These are phyloP conservation scores for Labeo calbasu DNA, from an alignment of 2,797 vertebrate species.

Conservation along the genomic window DNA sequence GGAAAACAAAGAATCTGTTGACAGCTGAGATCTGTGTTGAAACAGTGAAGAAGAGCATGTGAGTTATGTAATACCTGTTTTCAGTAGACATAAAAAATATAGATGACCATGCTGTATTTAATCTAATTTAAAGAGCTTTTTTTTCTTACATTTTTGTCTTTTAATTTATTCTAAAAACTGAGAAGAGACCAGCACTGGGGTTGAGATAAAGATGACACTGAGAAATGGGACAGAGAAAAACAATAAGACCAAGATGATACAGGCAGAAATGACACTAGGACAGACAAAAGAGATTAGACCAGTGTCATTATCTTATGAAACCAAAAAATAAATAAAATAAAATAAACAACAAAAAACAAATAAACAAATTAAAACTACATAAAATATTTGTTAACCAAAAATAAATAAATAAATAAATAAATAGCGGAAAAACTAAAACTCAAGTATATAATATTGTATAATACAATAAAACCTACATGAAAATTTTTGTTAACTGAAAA, in stretches of 20 bases:
- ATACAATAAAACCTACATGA: background rate
- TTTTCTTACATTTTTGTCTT: background rate
- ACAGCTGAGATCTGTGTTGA: background rate
- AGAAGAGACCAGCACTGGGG: background rate
- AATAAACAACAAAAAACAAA: background rate
- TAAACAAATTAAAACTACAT: background rate
- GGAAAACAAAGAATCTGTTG: constrained; percentile 15
- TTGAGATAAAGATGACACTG: constrained; percentile 17
- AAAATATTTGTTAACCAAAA: too few species aligned
- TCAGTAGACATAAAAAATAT: background rate
- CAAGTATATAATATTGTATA: background rate
- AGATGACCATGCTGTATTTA: background rate
- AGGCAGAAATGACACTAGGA: background rate
- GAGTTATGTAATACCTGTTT: background rate
- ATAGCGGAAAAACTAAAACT: too few species aligned
- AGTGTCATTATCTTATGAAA: background rate
- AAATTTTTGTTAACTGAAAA: background rate
- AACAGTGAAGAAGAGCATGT: background rate
- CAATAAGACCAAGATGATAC: background rate
- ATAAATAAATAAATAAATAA: too few species aligned
- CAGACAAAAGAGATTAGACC: background rate
- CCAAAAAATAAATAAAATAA: background rate
- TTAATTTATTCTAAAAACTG: background rate
- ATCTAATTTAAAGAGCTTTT: background rate
- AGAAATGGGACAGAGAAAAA: background rate